Conservation (phyloP, 2,113 vertebrate species). For the Halcyon malimbica region DNA sequence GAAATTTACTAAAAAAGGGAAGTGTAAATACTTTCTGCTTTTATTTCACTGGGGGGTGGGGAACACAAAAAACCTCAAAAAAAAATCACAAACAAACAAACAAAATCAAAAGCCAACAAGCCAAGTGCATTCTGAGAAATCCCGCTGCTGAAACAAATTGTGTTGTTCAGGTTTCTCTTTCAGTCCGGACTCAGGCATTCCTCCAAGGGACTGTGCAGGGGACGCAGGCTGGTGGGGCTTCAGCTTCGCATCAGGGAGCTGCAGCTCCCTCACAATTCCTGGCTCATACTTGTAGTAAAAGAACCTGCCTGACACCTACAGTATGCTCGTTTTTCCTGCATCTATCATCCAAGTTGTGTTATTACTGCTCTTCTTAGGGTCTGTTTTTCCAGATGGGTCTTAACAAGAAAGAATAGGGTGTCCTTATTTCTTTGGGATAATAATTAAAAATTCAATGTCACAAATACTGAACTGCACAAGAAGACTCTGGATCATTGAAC, state of each 20-base stretch:
- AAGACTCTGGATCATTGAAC: neutral
- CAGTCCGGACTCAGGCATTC: neutral
- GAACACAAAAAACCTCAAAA: neutral
- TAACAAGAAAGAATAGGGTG: neutral
- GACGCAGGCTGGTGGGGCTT: neutral
- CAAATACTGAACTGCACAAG: neutral
- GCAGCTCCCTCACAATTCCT: neutral
- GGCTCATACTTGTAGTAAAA: neutral
- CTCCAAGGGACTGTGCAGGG: neutral
- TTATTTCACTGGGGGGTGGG: neutral
- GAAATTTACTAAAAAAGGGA: neutral
- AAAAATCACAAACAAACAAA: neutral
- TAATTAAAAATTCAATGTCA: conserved; percentile 6
- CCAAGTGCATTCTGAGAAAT: neutral
- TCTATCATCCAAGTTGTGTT: neutral
- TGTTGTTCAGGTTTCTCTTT: neutral
- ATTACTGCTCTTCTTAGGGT: neutral
- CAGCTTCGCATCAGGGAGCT: neutral
- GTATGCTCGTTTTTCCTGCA: neutral
- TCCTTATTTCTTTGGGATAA: neutral
- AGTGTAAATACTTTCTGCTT: neutral
- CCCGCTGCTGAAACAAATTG: neutral
- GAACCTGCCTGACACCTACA: neutral
- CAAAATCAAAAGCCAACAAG: neutral
- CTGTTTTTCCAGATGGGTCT: conserved; percentile 12